phyloP scores from a whole-genome alignment of 2,888 invertebrate species.

The Vannuccia rotundouncinata region DNA sequence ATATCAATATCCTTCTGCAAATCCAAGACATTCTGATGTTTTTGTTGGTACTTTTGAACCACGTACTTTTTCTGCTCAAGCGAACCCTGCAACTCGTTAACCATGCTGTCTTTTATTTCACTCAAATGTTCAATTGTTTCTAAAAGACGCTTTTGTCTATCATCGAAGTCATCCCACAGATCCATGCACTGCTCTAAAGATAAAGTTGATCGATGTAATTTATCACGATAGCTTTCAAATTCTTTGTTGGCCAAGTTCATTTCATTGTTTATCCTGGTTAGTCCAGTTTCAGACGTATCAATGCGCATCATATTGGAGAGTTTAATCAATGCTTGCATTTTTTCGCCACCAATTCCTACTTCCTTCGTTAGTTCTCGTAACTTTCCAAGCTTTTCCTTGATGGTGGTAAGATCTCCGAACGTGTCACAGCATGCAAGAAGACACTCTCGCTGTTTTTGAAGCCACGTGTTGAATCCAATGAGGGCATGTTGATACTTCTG shows the following conservation, averaged over 20 bases:
- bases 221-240: constrained; percentile 72
- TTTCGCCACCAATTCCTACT: constrained; percentile 67
- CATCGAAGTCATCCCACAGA: constrained; percentile 73
- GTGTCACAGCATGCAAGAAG: constrained; percentile 82
- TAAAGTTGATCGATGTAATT: constrained; percentile 70
- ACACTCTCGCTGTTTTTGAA: constrained; percentile 79
- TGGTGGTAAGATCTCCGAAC: constrained; percentile 71
- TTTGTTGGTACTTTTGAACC: not conserved
- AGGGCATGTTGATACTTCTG: constrained; percentile 85
- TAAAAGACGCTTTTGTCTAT: constrained; percentile 43
- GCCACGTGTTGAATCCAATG: constrained; percentile 84
- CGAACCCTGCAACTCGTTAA: not conserved
- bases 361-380: constrained; percentile 66
- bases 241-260: constrained; percentile 71
- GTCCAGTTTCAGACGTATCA: constrained; percentile 47
- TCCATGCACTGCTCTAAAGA: constrained; percentile 69
- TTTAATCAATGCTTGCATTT: constrained; percentile 69
- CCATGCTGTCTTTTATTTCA: too few species aligned
- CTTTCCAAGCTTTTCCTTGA: constrained; percentile 68
- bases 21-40: not conserved
- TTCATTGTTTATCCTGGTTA: constrained; percentile 72
- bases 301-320: constrained; percentile 65
- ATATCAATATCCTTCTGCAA: constrained; percentile 14
- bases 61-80: not conserved
- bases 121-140: constrained; percentile 57